Evolutionary conservation across 2,888 invertebrate genomes (phyloP).

Genomic region (Tachina grossa): DNA sequence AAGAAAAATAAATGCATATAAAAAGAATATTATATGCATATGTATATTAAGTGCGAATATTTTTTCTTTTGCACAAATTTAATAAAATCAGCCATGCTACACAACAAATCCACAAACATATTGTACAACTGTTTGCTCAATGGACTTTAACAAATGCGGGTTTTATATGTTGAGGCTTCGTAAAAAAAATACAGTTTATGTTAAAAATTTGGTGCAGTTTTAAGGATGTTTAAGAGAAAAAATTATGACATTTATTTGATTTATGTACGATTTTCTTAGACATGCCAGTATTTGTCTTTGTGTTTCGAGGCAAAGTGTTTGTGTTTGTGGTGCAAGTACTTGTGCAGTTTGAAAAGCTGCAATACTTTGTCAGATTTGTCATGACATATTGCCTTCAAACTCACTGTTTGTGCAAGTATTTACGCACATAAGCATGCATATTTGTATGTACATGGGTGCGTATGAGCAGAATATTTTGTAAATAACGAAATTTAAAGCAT

Average conservation of each 20-base stretch:
- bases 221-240: neutral
- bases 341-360: neutral
- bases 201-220: neutral
- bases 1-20: neutral
- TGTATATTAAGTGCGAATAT: conserved; percentile 26
- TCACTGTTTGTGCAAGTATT: neutral
- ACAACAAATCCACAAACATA: conserved; percentile 40
- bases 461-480: neutral
- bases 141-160: conserved; percentile 25
- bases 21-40: conserved; percentile 40
- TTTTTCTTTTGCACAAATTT: neutral
- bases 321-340: neutral
- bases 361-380: conserved; percentile 45
- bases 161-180: conserved; percentile 1
- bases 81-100: neutral
- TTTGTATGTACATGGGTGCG: neutral
- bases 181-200: neutral
- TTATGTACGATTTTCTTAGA: conserved; percentile 48
- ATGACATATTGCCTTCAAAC: conserved; percentile 42
- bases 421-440: neutral
- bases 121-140: conserved; percentile 42
- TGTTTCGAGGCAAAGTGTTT: neutral
- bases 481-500: too few relatives aligned
- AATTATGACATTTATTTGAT: conserved; percentile 47
- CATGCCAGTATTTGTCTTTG: conserved; percentile 21